Percentiles rank a stretch among this genome's conserved stretches.
These are phyloP conservation scores for Pammene aurita DNA, from an alignment of 2,888 invertebrate genomes.

Conservation along the genomic window DNA sequence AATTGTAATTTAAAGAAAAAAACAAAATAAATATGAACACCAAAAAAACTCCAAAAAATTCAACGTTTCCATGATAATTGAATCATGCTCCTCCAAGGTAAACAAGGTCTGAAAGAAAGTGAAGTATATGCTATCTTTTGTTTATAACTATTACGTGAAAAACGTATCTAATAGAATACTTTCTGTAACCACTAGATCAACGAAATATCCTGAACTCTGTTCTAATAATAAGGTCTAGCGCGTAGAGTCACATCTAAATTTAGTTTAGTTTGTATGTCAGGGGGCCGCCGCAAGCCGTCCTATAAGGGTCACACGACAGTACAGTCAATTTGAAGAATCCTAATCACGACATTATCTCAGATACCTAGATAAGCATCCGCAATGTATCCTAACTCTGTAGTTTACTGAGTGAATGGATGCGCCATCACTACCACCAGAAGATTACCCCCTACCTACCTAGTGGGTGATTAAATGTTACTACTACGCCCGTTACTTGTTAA, in stretches of 20 bases:
- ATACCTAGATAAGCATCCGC: not conserved
- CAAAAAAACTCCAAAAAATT: too few relatives aligned
- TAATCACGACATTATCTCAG: conserved; percentile 23
- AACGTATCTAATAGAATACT: not conserved
- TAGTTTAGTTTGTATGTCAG: conserved; percentile 78
- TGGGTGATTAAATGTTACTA: too few relatives aligned
- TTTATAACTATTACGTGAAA: not conserved
- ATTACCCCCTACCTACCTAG: too few relatives aligned
- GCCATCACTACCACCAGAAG: too few relatives aligned
- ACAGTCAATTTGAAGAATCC: not conserved
- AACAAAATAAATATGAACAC: too few relatives aligned
- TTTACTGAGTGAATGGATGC: too few relatives aligned
- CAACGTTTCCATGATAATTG: too few relatives aligned
- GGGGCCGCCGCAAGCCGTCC: conserved; percentile 73
- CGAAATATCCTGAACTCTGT: conserved; percentile 55
- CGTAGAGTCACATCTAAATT: conserved; percentile 77
- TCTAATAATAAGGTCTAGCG: conserved; percentile 70
- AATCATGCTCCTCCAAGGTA: too few relatives aligned
- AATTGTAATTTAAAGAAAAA: too few relatives aligned
- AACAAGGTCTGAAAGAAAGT: too few relatives aligned
- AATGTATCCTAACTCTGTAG: not conserved
- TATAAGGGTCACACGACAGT: conserved; percentile 70
- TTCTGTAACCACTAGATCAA: conserved; percentile 28
- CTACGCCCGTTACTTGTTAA: too few relatives aligned
- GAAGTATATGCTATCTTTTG: not conserved